Evolutionary conservation across 1,140 invertebrate species (phyloP).

Genomic region (Ceratoteleas bidentatus): DNA sequence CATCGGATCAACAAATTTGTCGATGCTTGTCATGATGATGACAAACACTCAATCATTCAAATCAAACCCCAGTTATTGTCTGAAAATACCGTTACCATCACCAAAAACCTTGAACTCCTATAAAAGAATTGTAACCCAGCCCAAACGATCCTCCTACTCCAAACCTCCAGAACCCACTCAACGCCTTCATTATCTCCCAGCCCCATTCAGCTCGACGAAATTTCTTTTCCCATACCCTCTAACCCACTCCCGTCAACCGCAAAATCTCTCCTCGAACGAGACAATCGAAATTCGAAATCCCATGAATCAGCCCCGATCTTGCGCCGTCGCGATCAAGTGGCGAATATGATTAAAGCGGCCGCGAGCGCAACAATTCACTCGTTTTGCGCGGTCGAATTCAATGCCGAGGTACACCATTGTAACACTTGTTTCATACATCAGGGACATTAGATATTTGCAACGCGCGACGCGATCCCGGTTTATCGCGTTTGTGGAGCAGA

Average conservation of each 20-base stretch:
- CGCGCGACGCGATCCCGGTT: neutral
- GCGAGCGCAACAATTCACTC: neutral
- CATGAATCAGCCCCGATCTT: neutral
- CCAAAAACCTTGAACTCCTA: no score
- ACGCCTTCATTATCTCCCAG: no score
- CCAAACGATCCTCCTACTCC: no score
- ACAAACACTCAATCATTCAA: no score
- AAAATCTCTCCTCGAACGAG: neutral
- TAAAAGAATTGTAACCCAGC: no score
- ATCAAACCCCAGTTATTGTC: no score
- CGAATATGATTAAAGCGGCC: neutral
- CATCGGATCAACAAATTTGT: no score
- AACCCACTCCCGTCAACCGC: neutral
- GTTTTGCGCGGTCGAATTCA: slow-evolving; percentile 3
- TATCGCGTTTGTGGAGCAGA: slow-evolving; percentile 34
- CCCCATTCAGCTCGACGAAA: no score
- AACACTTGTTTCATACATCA: slow-evolving; percentile 31
- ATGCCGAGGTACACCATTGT: slow-evolving; percentile 14
- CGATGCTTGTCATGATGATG: no score
- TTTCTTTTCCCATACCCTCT: no score
- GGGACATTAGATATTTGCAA: slow-evolving; percentile 37
- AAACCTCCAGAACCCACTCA: no score
- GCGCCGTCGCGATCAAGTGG: neutral
- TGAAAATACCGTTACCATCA: no score
- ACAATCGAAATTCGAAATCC: neutral